A percentile compares a stretch with the other conserved stretches of the same genome.
Evolutionary conservation across 2,113 vertebrate species (phyloP).

Genomic region (Ceuthmochares aereus): DNA sequence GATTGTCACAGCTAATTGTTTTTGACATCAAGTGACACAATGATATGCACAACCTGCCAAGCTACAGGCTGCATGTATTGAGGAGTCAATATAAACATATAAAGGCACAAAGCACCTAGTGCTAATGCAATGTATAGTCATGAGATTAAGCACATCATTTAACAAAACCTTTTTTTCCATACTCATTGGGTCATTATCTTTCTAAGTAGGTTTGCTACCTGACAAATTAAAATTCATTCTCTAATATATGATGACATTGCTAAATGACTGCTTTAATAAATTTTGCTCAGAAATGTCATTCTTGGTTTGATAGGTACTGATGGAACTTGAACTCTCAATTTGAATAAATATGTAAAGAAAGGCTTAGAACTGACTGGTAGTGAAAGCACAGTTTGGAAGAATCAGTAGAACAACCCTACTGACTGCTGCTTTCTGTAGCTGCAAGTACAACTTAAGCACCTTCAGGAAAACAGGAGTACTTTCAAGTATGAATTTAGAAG

Average conservation of each 20-base stretch:
- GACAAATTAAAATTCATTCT: neutral
- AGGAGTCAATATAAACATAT: neutral
- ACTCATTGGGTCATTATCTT: neutral
- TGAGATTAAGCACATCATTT: neutral
- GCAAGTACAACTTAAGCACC: neutral
- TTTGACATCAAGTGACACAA: conserved; percentile 13
- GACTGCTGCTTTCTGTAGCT: neutral
- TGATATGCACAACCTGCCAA: neutral
- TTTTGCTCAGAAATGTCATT: neutral
- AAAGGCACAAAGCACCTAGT: neutral
- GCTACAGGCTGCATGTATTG: neutral
- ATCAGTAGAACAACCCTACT: neutral
- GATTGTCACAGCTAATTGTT: conserved; percentile 55
- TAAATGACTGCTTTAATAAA: neutral
- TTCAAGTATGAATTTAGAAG: neutral
- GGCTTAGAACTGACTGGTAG: neutral
- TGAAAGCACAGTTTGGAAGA: neutral
- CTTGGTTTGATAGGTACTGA: neutral
- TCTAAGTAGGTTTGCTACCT: neutral
- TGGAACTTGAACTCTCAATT: neutral
- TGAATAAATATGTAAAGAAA: neutral
- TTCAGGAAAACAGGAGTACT: neutral
- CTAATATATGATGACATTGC: neutral
- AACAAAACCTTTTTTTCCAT: neutral
- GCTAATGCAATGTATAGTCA: neutral